Percentiles rank a stretch among this genome's conserved stretches.
Evolutionary conservation across 2,888 invertebrate species (phyloP).

Genomic region (Petrophora chlorosata): DNA sequence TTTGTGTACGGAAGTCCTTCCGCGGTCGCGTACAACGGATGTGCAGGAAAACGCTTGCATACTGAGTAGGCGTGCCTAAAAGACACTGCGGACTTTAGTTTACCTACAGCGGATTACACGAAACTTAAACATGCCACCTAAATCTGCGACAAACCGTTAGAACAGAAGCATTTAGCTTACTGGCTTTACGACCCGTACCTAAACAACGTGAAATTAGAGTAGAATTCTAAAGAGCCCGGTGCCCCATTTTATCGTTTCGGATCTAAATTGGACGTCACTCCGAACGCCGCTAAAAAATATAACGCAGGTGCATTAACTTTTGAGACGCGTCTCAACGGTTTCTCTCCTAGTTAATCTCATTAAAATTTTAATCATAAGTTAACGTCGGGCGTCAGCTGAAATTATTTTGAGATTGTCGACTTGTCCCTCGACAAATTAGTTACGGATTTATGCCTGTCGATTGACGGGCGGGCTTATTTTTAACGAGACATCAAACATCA

Average conservation of each 20-base stretch:
- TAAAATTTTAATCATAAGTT: constrained; percentile 73
- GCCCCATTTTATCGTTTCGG: constrained; percentile 43
- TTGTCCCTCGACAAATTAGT: constrained; percentile 80
- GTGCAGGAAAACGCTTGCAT: constrained; percentile 82
- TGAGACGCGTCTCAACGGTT: constrained; percentile 36
- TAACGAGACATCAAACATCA: constrained; percentile 82
- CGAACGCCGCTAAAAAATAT: constrained; percentile 35
- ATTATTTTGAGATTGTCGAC: constrained; percentile 68
- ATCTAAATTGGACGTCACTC: constrained; percentile 41
- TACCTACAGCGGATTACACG: constrained; percentile 78
- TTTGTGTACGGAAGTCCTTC: constrained; percentile 81
- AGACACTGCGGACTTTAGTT: constrained; percentile 81
- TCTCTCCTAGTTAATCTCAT: constrained; percentile 63
- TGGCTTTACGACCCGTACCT: constrained; percentile 55
- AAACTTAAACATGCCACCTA: constrained; percentile 79
- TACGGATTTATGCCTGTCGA: constrained; percentile 76
- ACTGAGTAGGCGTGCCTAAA: constrained; percentile 82
- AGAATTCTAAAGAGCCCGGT: constrained; percentile 38
- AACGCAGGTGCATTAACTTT: constrained; percentile 41
- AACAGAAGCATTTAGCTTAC: constrained; percentile 60
- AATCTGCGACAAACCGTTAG: constrained; percentile 71
- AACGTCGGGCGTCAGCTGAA: constrained; percentile 57
- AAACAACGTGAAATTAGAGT: constrained; percentile 50
- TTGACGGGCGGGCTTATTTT: constrained; percentile 77
- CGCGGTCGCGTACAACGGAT: constrained; percentile 81